Base-by-base conservation (phyloP, 2,113 vertebrate species). In the Anguilla rostrata region DNA sequence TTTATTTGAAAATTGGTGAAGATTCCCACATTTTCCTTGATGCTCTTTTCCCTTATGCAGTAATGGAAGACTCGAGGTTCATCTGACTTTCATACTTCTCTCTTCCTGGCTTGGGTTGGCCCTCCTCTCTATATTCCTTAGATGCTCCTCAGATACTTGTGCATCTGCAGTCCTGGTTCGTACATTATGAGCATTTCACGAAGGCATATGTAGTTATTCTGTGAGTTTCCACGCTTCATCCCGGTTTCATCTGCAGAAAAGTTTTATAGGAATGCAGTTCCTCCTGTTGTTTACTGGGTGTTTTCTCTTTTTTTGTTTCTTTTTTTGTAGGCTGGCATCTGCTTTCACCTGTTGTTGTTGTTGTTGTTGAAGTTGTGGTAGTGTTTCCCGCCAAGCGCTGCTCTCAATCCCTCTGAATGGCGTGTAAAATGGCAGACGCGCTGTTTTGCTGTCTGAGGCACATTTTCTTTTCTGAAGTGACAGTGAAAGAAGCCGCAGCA, bases 361-460 rank as follows among this genome's bases (percentile, higher is more conserved):
- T 66, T 66, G 60, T 66, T 26, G 22, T 66, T 26, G 60, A 66
- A 20, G 20, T 66, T 26, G 60, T 66, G 3, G 60, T 11, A 2
- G 60, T 75, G 9, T 75, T 75, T 75, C 34, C n/a, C 60, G n/a
- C 9, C 2, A 75, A 34, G 71, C 71, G n/a, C 0, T 34, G 71
- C n/a, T 75, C 71, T 75, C 71, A 75, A 34, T 75, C n/a, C 11
- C 71, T 75, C 26, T 3, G 26, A 34, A n/a, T 12, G 26, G 71
- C 20, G 71, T 75, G 71, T 75, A 75, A 75, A 75, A 34, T 75
- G 9, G 71, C 26, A 75, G 71, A 75, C 34, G 71, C 26, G 71
- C 5, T 75, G 71, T 75, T 75, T 14, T 75, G 71, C 71, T 75
- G 71, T 75, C 81, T 26, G 81, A 82, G 81, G 40, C 81, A n/a